These are phyloP conservation scores for Melanargia galathea DNA, from an alignment of 2,888 invertebrate genomes.

Conservation along the genomic window DNA sequence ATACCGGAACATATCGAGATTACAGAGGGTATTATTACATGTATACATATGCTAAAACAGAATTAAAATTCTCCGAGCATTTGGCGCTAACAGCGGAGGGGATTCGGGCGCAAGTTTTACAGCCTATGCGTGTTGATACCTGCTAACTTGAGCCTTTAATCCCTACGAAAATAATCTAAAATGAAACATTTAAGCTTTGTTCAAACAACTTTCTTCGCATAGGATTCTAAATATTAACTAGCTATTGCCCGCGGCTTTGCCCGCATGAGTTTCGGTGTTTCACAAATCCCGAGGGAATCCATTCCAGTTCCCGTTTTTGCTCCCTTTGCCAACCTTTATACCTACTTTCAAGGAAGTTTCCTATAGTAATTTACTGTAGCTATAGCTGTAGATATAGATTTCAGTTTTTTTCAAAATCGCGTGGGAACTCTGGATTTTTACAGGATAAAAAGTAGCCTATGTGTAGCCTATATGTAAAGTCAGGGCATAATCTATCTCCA, in stretches of 20 bases:
- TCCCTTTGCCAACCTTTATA: too few relatives aligned
- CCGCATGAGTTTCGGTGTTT: too few relatives aligned
- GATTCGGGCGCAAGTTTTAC: not conserved
- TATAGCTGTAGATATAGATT: too few relatives aligned
- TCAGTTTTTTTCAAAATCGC: too few relatives aligned
- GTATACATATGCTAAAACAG: constrained; percentile 3
- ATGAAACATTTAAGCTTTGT: not conserved
- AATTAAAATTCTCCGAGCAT: constrained; percentile 13
- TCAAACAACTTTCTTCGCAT: not conserved
- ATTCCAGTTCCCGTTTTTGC: too few relatives aligned
- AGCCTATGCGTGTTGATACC: constrained; percentile 4
- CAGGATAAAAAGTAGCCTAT: too few relatives aligned
- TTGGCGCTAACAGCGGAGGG: not conserved
- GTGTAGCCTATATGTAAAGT: too few relatives aligned
- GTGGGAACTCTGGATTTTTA: too few relatives aligned
- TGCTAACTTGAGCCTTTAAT: constrained; percentile 12
- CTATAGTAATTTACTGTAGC: too few relatives aligned
- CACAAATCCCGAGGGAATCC: not conserved
- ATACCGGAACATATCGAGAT: not conserved
- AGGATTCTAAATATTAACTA: not conserved
- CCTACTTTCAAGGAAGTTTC: too few relatives aligned
- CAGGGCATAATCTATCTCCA: too few relatives aligned
- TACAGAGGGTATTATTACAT: not conserved
- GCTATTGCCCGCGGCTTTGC: too few relatives aligned
- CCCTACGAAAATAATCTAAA: constrained; percentile 3